Evolutionary conservation across 1,140 invertebrate species (phyloP).

Genomic region (Lucilia sericata): DNA sequence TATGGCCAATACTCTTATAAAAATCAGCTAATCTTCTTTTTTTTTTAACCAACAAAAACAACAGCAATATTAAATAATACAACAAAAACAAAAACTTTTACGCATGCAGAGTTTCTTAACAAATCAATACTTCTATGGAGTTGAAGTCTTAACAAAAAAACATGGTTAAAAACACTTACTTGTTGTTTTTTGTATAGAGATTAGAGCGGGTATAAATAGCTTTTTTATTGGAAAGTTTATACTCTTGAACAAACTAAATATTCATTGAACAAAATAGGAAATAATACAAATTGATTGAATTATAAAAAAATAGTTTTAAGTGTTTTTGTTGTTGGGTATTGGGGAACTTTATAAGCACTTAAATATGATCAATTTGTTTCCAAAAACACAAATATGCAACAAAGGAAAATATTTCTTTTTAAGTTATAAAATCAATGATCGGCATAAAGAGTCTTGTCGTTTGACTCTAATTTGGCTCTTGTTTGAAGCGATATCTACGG

Average conservation of each 20-base stretch:
- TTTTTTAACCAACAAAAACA: conserved; percentile 28
- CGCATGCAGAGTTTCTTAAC: not conserved
- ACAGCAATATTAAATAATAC: not conserved
- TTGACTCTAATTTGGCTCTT: too few relatives aligned
- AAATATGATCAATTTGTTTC: too few relatives aligned
- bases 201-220: not conserved
- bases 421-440: too few relatives aligned
- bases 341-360: too few relatives aligned
- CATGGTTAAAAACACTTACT: not conserved
- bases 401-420: too few relatives aligned
- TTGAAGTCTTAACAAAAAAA: too few relatives aligned
- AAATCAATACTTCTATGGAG: too few relatives aligned
- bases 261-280: not conserved
- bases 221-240: not conserved
- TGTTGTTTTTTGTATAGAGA: not conserved
- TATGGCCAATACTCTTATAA: conserved; percentile 65
- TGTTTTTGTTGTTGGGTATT: too few relatives aligned
- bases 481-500: too few relatives aligned
- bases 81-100: not conserved
- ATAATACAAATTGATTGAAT: not conserved
- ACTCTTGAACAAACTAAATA: not conserved
- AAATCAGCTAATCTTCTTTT: conserved; percentile 65
- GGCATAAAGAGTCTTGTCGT: too few relatives aligned
- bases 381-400: too few relatives aligned
- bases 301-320: too few relatives aligned